Base-by-base conservation (phyloP, 1,140 invertebrate genomes). In the Zaprionus gabonicus region DNA sequence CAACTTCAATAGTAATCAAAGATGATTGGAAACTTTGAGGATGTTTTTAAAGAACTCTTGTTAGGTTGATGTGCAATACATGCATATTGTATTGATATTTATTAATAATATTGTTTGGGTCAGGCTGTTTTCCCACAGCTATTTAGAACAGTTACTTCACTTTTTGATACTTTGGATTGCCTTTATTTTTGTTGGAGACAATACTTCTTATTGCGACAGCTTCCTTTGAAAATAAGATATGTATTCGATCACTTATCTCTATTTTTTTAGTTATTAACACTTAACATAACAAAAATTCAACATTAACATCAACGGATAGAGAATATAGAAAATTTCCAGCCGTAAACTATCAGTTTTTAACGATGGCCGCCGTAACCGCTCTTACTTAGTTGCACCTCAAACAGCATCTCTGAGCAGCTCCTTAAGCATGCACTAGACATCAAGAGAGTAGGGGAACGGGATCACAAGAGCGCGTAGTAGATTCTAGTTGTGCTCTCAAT, bases 401-500 rank as follows among this genome's bases (percentile, higher is more conserved):
- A 71, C 55, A 12, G 71, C 71, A 74, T 74, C 36, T 15, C 28
- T 69, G 57, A 74, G 49, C 27, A 67, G 41, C 20, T 6, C 25
- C 60, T 34, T 12, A 59, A 20, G 31, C 41, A 59, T 58, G 41
- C 34, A 46, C 13, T 10, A 55, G 58, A 4, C 34, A 17, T 34
- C n/a, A 17, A 38, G 9, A 12, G 25, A 23, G 20, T n/a, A n/a
- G 41, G n/a, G 7, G 20, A 25, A 20, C 1, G 20, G 12, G 46
- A 25, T 25, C 20, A 4, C 1, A 51, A 51, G 20, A 13, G 17
- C 10, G 20, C 12, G 12, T 20, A 12, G 46, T 1, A 49, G 46
- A 25, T 13, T 25, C 64, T 55, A 44, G 64, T 55, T 46, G n/a
- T 44, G 82, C 65, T 72, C 60, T 85, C 79, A 82, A 85, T 85